These are phyloP conservation scores for Lineus longissimus DNA, from an alignment of 1,140 invertebrate genomes.

Conservation along the genomic window DNA sequence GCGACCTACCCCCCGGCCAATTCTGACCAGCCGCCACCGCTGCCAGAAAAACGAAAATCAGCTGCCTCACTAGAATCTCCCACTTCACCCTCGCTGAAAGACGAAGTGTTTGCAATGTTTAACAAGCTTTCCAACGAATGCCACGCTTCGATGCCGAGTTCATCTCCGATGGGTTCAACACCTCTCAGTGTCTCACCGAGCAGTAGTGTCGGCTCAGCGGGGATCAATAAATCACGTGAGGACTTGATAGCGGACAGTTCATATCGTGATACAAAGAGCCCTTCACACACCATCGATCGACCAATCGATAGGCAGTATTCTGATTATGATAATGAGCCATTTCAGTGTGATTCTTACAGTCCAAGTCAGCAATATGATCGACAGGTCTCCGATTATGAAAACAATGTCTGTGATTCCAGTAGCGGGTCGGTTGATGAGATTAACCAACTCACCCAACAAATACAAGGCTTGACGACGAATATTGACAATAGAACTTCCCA, in stretches of 20 bases:
- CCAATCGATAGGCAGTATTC: too few species aligned
- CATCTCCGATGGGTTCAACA: background rate
- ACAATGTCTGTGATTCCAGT: too few species aligned
- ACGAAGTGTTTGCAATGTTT: background rate
- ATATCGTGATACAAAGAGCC: too few species aligned
- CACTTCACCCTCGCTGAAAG: background rate
- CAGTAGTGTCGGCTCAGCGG: conserved; percentile 10
- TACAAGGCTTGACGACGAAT: conserved; percentile 40
- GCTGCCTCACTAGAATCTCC: conserved; percentile 19
- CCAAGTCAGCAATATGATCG: too few species aligned
- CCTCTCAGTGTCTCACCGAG: conserved; percentile 42
- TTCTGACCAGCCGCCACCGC: conserved; percentile 34
- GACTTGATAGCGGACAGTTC: conserved; percentile 12
- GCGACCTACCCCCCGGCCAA: too few species aligned
- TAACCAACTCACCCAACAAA: conserved; percentile 41
- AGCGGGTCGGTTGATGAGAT: conserved; percentile 35
- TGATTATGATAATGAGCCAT: too few species aligned
- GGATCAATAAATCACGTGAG: conserved; percentile 13
- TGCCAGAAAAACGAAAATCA: conserved; percentile 37
- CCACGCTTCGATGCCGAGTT: background rate
- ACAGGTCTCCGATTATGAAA: too few species aligned
- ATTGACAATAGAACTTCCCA: conserved; percentile 31
- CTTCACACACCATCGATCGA: too few species aligned
- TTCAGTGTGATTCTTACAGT: too few species aligned
- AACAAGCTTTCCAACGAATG: background rate